Percentiles rank a stretch among this genome's conserved stretches.
phyloP scores from a whole-genome alignment of 2,797 vertebrate genomes.

The Dicrostonyx torquatus region DNA sequence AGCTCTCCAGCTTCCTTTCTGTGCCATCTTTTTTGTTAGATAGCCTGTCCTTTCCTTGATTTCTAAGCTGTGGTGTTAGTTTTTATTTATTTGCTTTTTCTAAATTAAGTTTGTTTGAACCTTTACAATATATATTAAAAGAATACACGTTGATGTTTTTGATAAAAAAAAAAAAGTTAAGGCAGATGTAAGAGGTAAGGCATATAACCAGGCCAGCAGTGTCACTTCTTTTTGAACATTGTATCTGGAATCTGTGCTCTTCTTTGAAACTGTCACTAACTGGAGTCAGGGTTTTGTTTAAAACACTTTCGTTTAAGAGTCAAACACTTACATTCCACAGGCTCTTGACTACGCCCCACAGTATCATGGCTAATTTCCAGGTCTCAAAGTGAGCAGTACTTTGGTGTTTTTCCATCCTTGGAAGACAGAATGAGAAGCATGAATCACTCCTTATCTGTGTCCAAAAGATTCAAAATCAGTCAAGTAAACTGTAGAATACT shows the following conservation, averaged over 20 bases:
- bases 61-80: too few species aligned
- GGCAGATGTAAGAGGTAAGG: not conserved
- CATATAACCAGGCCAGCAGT: accelerated
- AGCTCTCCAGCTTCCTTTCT: too few species aligned
- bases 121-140: too few species aligned
- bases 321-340: not conserved
- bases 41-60: too few species aligned
- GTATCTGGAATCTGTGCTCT: too few species aligned
- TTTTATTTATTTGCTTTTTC: too few species aligned
- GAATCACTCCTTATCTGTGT: not conserved
- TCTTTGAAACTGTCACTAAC: not conserved
- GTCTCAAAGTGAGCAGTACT: not conserved
- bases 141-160: too few species aligned
- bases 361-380: not conserved
- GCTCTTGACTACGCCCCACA: not conserved
- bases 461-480: not conserved
- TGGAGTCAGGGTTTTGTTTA: not conserved
- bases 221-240: too few species aligned
- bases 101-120: too few species aligned
- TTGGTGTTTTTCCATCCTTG: not conserved
- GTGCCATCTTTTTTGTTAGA: too few species aligned
- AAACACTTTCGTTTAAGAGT: not conserved
- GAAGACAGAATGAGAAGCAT: too few species aligned
- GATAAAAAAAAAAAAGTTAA: too few species aligned
- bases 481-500: not conserved